Base-by-base conservation (phyloP, 2,797 vertebrate genomes). In the Scomberomorus guttatus region DNA sequence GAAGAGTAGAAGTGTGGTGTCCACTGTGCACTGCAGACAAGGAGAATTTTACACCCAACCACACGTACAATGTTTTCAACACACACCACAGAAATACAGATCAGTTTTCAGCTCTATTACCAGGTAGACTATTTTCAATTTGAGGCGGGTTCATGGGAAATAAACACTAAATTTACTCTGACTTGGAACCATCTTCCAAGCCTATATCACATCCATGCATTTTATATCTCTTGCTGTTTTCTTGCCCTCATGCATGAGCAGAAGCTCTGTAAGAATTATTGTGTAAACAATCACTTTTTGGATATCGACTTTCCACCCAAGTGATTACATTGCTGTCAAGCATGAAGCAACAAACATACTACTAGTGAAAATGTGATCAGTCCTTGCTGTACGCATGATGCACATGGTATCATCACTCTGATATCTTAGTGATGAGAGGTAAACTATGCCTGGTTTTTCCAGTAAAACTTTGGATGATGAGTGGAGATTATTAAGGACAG, bases 271-370 rank as follows among this genome's bases (percentile, higher is more conserved):
- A 29, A 50, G 48, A 56, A 56, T 15, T n/a, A 7, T 39, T 18
- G 48, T 42, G 5, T 12, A 25, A 57, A 3, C 54, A 62, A 27
- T 48, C 8, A 10, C 14, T 62, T 37, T 48, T 48, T 46, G 4
- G 15, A 52, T 9, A 20, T 46, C 24, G 29, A 34, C 20, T 20
- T 71, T 71, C 18, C 27, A 34, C 46, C 24, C 15, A n/a, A 55
- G 25, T 25, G 48, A 61, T 29, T 34, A 11, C 5, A 17, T 20
- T 60, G 59, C 56, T 60, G 27, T 58, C 51, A 58, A 46, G 57
- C 18, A 75, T 58, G 29, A 22, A 25, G 25, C 42, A 58, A 73
- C 65, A 62, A 62, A 68, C 58, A 62, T 12, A 18, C n/a, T 32
- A 77, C 52, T 34, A 37, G 18, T 56, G 22, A 55, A 44, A 32